Percentiles rank a stretch among this genome's conserved stretches.
phyloP scores from a whole-genome alignment of 1,140 invertebrate genomes.

The Zeugodacus cucurbitae region DNA sequence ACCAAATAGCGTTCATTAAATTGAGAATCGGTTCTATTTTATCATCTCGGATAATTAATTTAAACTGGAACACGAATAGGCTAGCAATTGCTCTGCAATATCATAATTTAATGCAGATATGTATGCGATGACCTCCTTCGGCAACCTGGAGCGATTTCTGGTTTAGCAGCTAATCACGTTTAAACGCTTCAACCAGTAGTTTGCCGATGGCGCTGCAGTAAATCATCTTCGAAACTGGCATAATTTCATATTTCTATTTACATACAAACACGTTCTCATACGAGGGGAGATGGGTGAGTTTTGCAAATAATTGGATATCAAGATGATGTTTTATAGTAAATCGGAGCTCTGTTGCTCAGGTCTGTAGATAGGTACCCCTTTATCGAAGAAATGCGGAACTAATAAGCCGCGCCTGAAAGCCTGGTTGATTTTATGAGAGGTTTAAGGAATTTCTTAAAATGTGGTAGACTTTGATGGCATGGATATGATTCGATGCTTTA shows the following conservation, averaged over 20 bases:
- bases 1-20: neutral
- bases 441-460: no score
- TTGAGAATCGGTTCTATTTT: neutral
- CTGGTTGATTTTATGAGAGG: no score
- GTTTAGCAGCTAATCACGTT: conserved; percentile 28
- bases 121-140: neutral
- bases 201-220: conserved; percentile 9
- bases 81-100: neutral
- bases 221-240: conserved; percentile 21
- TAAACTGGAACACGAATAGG: neutral
- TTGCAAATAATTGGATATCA: no score
- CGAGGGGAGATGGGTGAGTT: no score
- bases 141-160: neutral
- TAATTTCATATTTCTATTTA: neutral
- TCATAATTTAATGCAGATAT: neutral
- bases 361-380: no score
- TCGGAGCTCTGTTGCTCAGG: no score
- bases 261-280: neutral
- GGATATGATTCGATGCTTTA: no score
- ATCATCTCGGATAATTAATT: neutral
- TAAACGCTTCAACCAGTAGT: conserved; percentile 32
- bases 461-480: no score
- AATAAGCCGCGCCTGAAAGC: no score
- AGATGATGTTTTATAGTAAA: no score
- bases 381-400: no score